phyloP scores from a whole-genome alignment of 2,888 invertebrate species.

The Operophtera brumata region DNA sequence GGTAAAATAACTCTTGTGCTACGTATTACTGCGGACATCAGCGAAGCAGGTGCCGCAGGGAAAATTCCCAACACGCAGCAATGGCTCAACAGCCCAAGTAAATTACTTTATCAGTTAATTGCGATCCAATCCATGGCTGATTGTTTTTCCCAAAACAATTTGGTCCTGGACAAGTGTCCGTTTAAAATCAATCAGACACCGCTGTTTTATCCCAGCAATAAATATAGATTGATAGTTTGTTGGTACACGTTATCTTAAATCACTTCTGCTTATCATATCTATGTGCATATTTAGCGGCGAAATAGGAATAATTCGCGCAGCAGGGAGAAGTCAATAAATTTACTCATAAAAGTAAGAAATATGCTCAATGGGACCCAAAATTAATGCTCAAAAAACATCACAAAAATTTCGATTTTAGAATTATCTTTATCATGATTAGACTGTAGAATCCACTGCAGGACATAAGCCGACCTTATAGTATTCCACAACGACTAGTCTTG shows the following conservation, averaged over 20 bases:
- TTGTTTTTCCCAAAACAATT: slow-evolving; percentile 42
- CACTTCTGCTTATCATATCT: slow-evolving; percentile 38
- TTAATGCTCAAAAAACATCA: too few relatives aligned
- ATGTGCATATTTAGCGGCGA: too few relatives aligned
- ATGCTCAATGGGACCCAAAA: too few relatives aligned
- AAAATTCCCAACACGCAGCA: slow-evolving; percentile 43
- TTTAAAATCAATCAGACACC: slow-evolving; percentile 40
- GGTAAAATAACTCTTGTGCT: slow-evolving; percentile 38
- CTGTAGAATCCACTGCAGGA: too few relatives aligned
- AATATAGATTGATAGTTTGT: neutral
- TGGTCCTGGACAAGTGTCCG: slow-evolving; percentile 23
- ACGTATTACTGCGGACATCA: slow-evolving; percentile 18
- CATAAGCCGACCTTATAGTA: too few relatives aligned
- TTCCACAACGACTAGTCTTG: too few relatives aligned
- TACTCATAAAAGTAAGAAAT: too few relatives aligned
- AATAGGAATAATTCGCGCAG: too few relatives aligned
- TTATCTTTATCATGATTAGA: too few relatives aligned
- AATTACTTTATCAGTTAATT: slow-evolving; percentile 34
- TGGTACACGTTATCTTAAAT: slow-evolving; percentile 13
- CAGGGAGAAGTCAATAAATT: too few relatives aligned
- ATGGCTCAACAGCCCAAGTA: slow-evolving; percentile 30
- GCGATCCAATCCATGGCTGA: slow-evolving; percentile 30
- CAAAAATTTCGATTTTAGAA: too few relatives aligned
- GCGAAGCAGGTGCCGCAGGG: slow-evolving; percentile 51
- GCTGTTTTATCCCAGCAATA: neutral